Percentiles rank a stretch among this genome's conserved stretches.
These are phyloP conservation scores for Ischnus inquisitorius DNA, from an alignment of 2,888 invertebrate species.

Conservation along the genomic window DNA sequence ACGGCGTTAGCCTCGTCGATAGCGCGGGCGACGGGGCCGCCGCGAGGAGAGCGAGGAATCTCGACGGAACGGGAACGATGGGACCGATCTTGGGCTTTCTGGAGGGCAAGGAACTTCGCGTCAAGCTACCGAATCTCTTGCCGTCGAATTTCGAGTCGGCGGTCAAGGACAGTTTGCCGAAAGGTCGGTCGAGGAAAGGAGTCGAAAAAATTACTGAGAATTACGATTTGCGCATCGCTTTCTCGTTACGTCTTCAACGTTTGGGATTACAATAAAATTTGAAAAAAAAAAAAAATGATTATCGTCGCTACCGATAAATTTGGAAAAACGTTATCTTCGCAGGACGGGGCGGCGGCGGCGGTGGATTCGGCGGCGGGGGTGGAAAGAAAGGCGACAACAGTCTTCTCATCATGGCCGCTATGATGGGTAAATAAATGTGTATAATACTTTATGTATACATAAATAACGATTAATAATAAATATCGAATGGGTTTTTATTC, in stretches of 20 bases:
- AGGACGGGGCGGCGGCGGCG: constrained; percentile 85
- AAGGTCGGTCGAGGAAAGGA: constrained; percentile 82
- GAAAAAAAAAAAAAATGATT: not conserved
- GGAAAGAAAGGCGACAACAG: constrained; percentile 87
- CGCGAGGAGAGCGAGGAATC: constrained; percentile 86
- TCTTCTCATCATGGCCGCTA: constrained; percentile 88
- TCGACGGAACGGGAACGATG: constrained; percentile 84
- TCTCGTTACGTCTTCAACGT: too few species aligned
- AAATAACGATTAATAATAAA: too few species aligned
- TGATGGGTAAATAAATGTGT: constrained; percentile 89
- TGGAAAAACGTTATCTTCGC: not conserved
- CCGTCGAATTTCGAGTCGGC: constrained; percentile 89
- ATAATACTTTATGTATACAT: too few species aligned
- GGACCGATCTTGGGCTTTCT: constrained; percentile 89
- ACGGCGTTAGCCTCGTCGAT: constrained; percentile 89
- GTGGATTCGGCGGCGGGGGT: constrained; percentile 86
- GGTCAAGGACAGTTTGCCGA: constrained; percentile 86
- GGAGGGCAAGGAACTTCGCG: constrained; percentile 90
- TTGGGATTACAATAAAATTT: too few species aligned
- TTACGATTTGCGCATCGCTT: too few species aligned
- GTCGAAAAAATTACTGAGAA: not conserved
- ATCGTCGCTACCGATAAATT: not conserved
- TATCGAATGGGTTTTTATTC: too few species aligned
- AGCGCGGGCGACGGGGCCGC: constrained; percentile 85
- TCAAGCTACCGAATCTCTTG: constrained; percentile 90